phyloP scores from a whole-genome alignment of 92 coral and sea anemone genomes.

The Desmophyllum pertusum region DNA sequence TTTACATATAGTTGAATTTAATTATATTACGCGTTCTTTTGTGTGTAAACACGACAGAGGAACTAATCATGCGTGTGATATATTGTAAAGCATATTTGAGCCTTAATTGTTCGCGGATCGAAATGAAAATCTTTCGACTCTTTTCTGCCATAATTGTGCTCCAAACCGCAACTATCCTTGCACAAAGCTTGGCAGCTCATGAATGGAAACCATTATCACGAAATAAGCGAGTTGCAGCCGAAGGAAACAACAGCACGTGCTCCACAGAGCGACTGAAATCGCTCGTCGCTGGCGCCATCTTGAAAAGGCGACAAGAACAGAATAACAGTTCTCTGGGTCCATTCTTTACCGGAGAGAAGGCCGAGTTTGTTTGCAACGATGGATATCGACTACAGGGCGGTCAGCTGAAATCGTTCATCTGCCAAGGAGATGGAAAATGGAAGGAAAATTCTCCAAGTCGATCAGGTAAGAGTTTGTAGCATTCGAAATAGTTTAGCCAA shows the following conservation, averaged over 20 bases:
- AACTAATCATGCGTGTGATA: constrained; percentile 3
- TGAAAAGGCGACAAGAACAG: not conserved
- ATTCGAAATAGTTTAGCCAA: not conserved
- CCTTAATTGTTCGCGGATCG: not conserved
- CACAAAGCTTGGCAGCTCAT: constrained; percentile 1
- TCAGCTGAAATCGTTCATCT: constrained; percentile 12
- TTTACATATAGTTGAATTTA: no score
- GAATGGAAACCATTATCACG: not conserved
- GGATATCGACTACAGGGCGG: constrained; percentile 23
- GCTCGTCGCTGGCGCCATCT: constrained; percentile 26
- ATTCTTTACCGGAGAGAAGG: constrained; percentile 5
- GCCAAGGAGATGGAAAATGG: constrained; percentile 28
- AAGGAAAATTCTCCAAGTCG: not conserved
- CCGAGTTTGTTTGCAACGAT: constrained; percentile 14
- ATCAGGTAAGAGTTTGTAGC: constrained; percentile 13
- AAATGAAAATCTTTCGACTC: constrained; percentile 5
- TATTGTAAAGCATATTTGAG: not conserved
- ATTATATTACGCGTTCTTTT: not conserved
- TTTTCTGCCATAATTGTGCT: constrained; percentile 1
- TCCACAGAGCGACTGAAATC: not conserved
- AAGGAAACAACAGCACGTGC: constrained; percentile 2
- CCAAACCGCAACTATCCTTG: not conserved
- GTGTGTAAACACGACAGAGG: not conserved
- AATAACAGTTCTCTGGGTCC: not conserved
- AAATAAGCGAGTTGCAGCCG: not conserved